Percentiles rank a stretch among this genome's conserved stretches.
These are phyloP conservation scores for Ptyas mucosa DNA, from an alignment of 2,113 vertebrate genomes.

Conservation along the genomic window DNA sequence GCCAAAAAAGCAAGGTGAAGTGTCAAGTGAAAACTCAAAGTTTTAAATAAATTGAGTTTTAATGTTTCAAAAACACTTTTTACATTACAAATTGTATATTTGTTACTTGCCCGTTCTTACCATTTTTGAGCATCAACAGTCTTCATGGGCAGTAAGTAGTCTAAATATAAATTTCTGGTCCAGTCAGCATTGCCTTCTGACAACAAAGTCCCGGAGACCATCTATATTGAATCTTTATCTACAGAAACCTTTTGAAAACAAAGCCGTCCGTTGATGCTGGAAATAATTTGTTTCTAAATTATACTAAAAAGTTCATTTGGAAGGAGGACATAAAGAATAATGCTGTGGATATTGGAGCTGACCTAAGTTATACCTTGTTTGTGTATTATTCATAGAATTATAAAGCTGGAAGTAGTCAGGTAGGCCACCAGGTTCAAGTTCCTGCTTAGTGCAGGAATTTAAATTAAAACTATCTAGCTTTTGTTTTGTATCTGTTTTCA, in stretches of 20 bases:
- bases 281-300: background rate
- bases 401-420: background rate
- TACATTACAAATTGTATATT: background rate
- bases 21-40: background rate
- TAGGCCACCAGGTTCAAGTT: background rate
- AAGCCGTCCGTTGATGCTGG: background rate
- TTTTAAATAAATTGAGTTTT: background rate
- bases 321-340: background rate
- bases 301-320: background rate
- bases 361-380: conserved; percentile 15
- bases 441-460: background rate
- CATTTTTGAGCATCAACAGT: conserved; percentile 40
- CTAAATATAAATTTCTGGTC: conserved; percentile 32
- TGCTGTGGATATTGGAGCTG: background rate
- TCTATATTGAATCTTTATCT: background rate
- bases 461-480: background rate
- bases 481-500: too few species aligned
- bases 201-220: background rate
- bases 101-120: background rate
- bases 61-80: background rate
- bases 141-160: conserved; percentile 31
- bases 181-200: background rate
- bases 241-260: background rate
- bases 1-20: background rate
- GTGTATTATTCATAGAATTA: background rate